Base-by-base conservation (phyloP, 2,888 invertebrate species). In the Drosophila engyochracea region DNA sequence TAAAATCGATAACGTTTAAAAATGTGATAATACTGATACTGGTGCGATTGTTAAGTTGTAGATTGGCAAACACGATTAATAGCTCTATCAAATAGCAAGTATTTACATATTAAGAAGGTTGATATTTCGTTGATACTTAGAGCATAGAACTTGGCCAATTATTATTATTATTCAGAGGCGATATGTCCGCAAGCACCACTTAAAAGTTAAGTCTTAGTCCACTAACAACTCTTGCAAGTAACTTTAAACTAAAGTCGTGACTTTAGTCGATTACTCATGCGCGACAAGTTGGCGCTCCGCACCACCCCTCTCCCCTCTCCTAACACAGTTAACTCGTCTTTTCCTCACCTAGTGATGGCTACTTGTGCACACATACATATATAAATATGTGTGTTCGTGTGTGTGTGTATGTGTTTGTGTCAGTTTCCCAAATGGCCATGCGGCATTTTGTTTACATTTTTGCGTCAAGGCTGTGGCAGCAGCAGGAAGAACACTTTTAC, bases 361-460 rank as follows among this genome's bases (percentile, higher is more conserved):
- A 54, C 57, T 44, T 72, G 51, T 39, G 39, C n/a, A 41, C 10
- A 41, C 4, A n/a, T 10, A n/a, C 35, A 35, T 4, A 47, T 14
- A 7, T 5, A 5, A 5, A 9, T 54, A 28, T 4, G 3, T 54
- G 16, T 60, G 16, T 44, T 12, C 39, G 58, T 59, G 31, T 37
- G 31, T 67, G 28, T 55, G 30, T 7, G 30, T 58, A 2, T 59
- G 51, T 74, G 59, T 62, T 33, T 53, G 76, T 71, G 60, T 58
- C 64, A 59, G 81, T 64, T 80, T 44, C 58, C 69, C 59, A 81
- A 81, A 81, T 74, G 69, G 74, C 74, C 70, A 76, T 72, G 80
- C 79, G 74, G 83, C 82, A 76, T 74, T 89, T 85, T 85, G 85
- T 85, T 85, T 85, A 85, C 85, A 81, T 88, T 84, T 82, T 82